Evolutionary conservation across 2,797 vertebrate genomes (phyloP), one percentile per base, ranked within the genome.

Genomic region (Arctocebus calabarensis): DNA sequence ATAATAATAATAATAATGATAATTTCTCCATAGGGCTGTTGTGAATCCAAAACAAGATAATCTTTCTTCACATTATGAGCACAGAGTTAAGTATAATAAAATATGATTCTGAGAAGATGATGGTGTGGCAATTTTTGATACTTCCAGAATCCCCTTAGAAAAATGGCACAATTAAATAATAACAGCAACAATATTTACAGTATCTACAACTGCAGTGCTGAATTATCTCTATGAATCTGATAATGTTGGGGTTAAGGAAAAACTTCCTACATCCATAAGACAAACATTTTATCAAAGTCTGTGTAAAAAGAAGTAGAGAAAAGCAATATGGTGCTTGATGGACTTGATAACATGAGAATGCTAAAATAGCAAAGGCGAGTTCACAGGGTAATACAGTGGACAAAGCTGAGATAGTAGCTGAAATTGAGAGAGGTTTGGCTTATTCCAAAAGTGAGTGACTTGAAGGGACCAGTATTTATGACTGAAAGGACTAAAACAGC

Each of bases 131-230:
- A 6, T 43, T 73, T 92, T 88, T 79, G 43, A 83, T 71, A 90
- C 19, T 68, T n/a, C n/a, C 29, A 92, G 70, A 92, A 92, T 83
- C 10, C 14, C 52, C 45, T 64, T 64, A 75, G 74, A 94, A 91
- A 85, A 95, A 70, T 1, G 79, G 27, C 90, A 23, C 40, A 92
- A 40, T 9, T 66, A 64, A 23, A 34, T 34, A 64, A 7, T 12
- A 77, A 82, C 78, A 48, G 1, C 1, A 71, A 75, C 74, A 64
- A 22, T 0, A 74, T 11, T 14, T 27, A 88, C 48, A 66, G 57
- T 75, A 88, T 74, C 78, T 34, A 88, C 8, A 93, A 79, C 0
- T 59, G 37, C 34, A 78, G 12, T 70, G n/a, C 71, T 37, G 89
- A 91, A 10, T 3, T 59, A 40, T 82, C 70, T 14, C 27, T 1